Conservation (phyloP, 2,888 invertebrate genomes). For the Macrophya alboannulata region DNA sequence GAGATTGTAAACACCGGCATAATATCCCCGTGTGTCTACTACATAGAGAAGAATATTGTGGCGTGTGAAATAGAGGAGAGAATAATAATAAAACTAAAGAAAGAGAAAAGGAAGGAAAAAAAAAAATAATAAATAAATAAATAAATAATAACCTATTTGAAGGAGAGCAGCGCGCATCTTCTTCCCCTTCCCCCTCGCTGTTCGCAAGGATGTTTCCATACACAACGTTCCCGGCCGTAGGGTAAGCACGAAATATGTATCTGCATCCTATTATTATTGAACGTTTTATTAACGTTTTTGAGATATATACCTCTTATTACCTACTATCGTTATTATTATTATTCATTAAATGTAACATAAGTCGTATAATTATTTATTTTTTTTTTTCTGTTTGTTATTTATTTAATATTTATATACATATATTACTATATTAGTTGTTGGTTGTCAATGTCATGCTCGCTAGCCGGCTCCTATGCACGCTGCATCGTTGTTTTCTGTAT, state of each 20-base stretch:
- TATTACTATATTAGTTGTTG: constrained; percentile 46
- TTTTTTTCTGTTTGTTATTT: constrained; percentile 28
- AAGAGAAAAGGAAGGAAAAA: too few relatives aligned
- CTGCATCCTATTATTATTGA: constrained; percentile 42
- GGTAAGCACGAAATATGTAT: constrained; percentile 70
- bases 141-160: background rate
- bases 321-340: constrained; percentile 26
- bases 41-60: background rate
- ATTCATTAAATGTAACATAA: background rate
- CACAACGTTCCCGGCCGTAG: constrained; percentile 78
- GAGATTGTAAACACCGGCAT: background rate
- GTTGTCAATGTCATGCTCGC: constrained; percentile 59
- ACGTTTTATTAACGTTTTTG: constrained; percentile 43
- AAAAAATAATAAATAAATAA: too few relatives aligned
- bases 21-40: background rate
- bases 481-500: constrained; percentile 52
- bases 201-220: constrained; percentile 76
- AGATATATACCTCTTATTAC: constrained; percentile 6
- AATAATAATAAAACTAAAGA: background rate
- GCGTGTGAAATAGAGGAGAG: background rate
- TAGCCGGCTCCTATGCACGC: constrained; percentile 55
- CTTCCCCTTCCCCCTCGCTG: background rate
- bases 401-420: constrained; percentile 17
- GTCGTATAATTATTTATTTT: constrained; percentile 44
- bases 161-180: constrained; percentile 9